Evolutionary conservation across 2,888 invertebrate genomes (phyloP).

Genomic region (Drosophila diplacantha): DNA sequence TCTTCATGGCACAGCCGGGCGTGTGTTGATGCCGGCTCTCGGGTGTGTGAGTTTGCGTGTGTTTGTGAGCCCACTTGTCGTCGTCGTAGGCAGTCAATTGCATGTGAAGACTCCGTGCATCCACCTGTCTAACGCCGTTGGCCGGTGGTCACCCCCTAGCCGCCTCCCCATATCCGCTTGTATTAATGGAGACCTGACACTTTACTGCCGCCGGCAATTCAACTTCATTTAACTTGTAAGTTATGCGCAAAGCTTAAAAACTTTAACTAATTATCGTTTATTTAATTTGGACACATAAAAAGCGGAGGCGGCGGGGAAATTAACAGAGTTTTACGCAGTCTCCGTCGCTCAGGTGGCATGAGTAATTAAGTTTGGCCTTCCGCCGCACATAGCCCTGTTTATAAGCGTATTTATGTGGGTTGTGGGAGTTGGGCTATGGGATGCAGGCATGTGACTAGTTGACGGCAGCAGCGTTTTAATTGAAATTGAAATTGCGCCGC

Average conservation of each 20-base stretch:
- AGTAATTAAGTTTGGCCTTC: conserved; percentile 62
- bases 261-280: conserved; percentile 72
- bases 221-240: conserved; percentile 61
- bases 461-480: conserved; percentile 58
- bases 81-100: conserved; percentile 31
- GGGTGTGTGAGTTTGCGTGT: neutral
- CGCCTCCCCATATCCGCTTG: neutral
- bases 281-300: conserved; percentile 50
- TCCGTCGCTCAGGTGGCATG: conserved; percentile 54
- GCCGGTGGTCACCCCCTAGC: conserved; percentile 7
- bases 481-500: conserved; percentile 66
- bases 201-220: conserved; percentile 44
- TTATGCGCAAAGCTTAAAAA: conserved; percentile 58
- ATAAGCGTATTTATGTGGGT: conserved; percentile 15
- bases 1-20: conserved; percentile 14
- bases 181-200: conserved; percentile 33
- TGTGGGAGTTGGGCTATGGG: conserved; percentile 2
- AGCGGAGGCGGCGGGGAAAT: conserved; percentile 15
- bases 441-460: conserved; percentile 37
- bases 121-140: conserved; percentile 22
- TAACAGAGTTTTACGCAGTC: conserved; percentile 41
- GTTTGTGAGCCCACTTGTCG: conserved; percentile 12
- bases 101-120: conserved; percentile 26
- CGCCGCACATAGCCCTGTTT: conserved; percentile 25
- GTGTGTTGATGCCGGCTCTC: conserved; percentile 8